These are phyloP conservation scores for Montipora efflorescens DNA, from an alignment of 64 coral and sea anemone genomes.

Conservation along the genomic window DNA sequence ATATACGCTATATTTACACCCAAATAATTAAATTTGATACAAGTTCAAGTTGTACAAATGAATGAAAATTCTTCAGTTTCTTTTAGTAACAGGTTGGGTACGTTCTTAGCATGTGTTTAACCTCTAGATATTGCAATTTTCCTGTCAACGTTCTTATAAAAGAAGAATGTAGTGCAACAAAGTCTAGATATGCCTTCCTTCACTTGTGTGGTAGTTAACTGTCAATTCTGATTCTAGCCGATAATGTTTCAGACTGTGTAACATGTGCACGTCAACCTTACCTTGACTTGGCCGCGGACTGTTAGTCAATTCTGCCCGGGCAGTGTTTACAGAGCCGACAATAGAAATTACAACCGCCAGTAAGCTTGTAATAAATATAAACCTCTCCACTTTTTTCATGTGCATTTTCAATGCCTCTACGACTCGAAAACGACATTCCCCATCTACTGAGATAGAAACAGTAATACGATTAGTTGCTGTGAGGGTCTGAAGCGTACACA, in stretches of 20 bases:
- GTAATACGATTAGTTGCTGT: neutral
- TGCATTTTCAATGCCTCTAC: constrained; percentile 34
- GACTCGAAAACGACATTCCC: constrained; percentile 12
- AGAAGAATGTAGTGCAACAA: no score
- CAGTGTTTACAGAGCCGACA: neutral
- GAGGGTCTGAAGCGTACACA: neutral
- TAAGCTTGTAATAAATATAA: constrained; percentile 18
- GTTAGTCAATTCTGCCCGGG: neutral
- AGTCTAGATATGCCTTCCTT: no score
- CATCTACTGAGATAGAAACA: constrained; percentile 36
- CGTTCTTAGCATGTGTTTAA: no score
- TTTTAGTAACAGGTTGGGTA: no score
- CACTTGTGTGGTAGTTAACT: neutral
- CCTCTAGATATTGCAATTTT: no score
- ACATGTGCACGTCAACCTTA: neutral
- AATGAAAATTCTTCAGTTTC: no score
- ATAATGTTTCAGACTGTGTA: neutral
- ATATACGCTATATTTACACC: no score
- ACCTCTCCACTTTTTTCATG: constrained; percentile 40
- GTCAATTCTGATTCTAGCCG: neutral
- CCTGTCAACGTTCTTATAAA: no score
- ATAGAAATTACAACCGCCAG: constrained; percentile 16
- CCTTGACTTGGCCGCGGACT: neutral
- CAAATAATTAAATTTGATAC: no score
- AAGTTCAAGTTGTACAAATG: no score